Evolutionary conservation across 2,888 invertebrate species (phyloP), one percentile per base, ranked within the genome.

Genomic region (Drosophila buzzatii): DNA sequence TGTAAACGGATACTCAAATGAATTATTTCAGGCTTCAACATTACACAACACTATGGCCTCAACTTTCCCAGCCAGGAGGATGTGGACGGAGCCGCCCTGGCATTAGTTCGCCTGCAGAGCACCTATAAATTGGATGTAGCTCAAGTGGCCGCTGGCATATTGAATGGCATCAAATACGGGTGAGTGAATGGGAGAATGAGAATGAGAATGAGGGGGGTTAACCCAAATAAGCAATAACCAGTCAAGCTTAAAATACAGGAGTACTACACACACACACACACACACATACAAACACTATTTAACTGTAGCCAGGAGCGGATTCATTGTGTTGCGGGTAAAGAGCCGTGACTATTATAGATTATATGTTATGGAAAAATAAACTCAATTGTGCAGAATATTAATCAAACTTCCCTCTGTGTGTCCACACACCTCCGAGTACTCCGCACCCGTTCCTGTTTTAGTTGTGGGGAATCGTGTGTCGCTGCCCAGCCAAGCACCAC

Each of bases 11-110:
- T 53, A 56, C 18, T 60, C 39, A 10, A 41, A 45, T 66, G 68
- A 10, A 23, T 58, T 35, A 14, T 56, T n/a, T 6, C 92, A 96
- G 96, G 94, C 68, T 96, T 96, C 89, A 94, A 96, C 81, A 96
- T 96, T 7, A 95, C 94, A 86, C 95, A 95, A 73, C 95, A 96
- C 65, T 94, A 94, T 56, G 83, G 60, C 3, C 57, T 85, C 73
- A 96, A 96, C 91, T 98, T 98, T 92, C 99, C 99, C 0, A 96
- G 96, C 0, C 95, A 97, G 75, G 99, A 99, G 92, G 99, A 99
- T 93, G 94, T 99, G 76, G 96, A 96, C 81, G 99, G 99, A 0
- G 98, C 99, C 12, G 99, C 99, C 6, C 96, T 96, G 68, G 99
- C 99, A 2, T 94, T 99, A 67, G 97, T 98, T 73, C 94, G 99